Evolutionary conservation across 2,888 invertebrate species (phyloP).

Genomic region (Pteria penguin): DNA sequence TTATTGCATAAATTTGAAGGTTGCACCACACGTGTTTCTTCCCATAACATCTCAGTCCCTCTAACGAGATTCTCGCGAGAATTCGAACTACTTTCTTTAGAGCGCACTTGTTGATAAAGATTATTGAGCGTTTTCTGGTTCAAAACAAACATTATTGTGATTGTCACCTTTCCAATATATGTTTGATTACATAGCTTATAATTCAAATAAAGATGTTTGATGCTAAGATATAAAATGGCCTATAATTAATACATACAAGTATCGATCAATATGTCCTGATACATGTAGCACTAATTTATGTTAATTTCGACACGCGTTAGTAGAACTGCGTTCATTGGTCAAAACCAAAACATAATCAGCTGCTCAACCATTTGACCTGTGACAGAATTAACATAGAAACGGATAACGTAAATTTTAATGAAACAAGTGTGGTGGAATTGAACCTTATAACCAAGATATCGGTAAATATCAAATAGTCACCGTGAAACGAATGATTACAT

Average conservation of each 20-base stretch:
- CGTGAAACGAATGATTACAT: neutral
- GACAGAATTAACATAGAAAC: conserved; percentile 32
- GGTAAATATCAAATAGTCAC: too few relatives aligned
- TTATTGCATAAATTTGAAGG: conserved; percentile 23
- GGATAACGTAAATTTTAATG: too few relatives aligned
- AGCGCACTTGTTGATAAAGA: neutral
- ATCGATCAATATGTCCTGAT: neutral
- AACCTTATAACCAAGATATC: too few relatives aligned
- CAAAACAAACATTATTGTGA: conserved; percentile 14
- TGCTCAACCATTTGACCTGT: conserved; percentile 52
- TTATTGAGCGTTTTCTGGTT: neutral
- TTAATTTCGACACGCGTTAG: conserved; percentile 33
- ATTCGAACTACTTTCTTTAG: neutral
- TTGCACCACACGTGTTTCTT: conserved; percentile 37
- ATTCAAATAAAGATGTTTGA: too few relatives aligned
- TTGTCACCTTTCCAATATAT: too few relatives aligned
- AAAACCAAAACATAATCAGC: conserved; percentile 76
- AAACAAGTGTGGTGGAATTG: neutral
- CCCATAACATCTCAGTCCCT: conserved; percentile 7
- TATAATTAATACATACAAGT: too few relatives aligned
- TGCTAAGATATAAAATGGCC: too few relatives aligned
- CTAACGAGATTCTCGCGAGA: neutral
- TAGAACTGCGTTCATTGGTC: conserved; percentile 42
- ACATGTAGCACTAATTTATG: conserved; percentile 33
- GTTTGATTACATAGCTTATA: too few relatives aligned